Base-by-base conservation (phyloP, 2,113 vertebrate species). In the Stigmatopora argus region DNA sequence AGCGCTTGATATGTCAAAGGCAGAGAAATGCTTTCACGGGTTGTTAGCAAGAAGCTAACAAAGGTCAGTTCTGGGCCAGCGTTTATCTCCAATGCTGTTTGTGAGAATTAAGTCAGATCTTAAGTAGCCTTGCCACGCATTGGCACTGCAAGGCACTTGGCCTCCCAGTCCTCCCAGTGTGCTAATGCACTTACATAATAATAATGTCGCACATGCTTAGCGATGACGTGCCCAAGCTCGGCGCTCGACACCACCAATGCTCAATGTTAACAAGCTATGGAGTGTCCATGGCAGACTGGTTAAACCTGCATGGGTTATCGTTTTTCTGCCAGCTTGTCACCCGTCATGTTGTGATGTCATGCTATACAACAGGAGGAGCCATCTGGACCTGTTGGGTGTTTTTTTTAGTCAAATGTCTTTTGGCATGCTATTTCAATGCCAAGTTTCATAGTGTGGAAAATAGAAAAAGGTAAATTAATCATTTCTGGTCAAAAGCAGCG, bases 351-450 rank as follows among this genome's bases (percentile, higher is more conserved):
- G 58, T 65, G 58, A 75, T 85, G 74, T 79, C 83, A 71, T 73
- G 59, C 76, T 71, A 60, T 52, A 64, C 71, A 82, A 78, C 68
- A 83, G 77, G 75, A 87, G 81, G 75, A 79, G 62, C 88, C 90
- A 91, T 92, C 90, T 92, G 90, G 86, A 68, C 87, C 72, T 78
- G 79, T 71, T 67, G 82, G 69, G 77, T 23, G 14, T 15, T 31
- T 56, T 56, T 56, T 67, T 71, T 66, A 18, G 31, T 10, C 21
- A 41, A 41, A 41, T 57, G 65, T 12, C 65, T 15, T 75, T 58
- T 65, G 18, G 7, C 4, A 1, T 23, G n/a, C 4, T 44, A 56
- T 41, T 59, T 38, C 12, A 15, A 5, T 59, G 17, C 38, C 21
- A 11, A 6, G 38, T 21, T 61, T 21, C n/a, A 12, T 7, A 61